Base-by-base conservation (phyloP, 2,888 invertebrate genomes). In the Stegana nigrithorax region DNA sequence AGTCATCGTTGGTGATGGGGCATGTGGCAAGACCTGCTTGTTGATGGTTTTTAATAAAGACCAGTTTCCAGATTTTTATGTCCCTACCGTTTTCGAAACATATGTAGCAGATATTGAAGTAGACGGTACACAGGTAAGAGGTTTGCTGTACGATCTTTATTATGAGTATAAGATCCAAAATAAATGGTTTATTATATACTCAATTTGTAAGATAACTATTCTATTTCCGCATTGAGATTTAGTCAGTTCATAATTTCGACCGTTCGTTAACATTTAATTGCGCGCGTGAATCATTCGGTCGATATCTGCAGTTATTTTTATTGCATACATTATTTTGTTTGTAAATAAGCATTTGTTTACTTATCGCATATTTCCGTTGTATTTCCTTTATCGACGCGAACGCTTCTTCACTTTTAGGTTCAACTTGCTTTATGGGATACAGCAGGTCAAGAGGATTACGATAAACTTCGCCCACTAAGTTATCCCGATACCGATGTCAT, bases 61-160 rank as follows among this genome's bases (percentile, higher is more conserved):
- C 88, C 96, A 97, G 87, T 98, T 98, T 90, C 98, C 98, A 80
- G 97, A 97, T 90, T 97, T 97, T 77, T 98, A 98, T 88, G 97
- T 98, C 87, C 98, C 98, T 83, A 98, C 98, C 82, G 98, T 98
- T 78, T 98, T 98, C 89, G 98, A 98, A 88, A 98, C 98, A 87
- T 98, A 98, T 91, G 98, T 98, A 84, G 98, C 98, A 81, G 98
- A 98, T 88, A 97, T 98, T 83, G 97, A 97, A 88, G 97, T 98
- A 69, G 98, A 98, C 86, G 92, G 95, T 80, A 97, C 96, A 88
- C 97, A 94, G 82, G 84, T 85, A 81, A 72, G 78, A 45, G 14
- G n/a, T 1, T 29, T 1, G n/a, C n/a, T n/a, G n/a, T n/a, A n/a
- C n/a, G n/a, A n/a, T n/a, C n/a, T n/a, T n/a, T n/a, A n/a, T n/a